Percentiles rank a stretch among this genome's conserved stretches.
phyloP scores from a whole-genome alignment of 2,888 invertebrate species.

The Cylloceria caligata region DNA sequence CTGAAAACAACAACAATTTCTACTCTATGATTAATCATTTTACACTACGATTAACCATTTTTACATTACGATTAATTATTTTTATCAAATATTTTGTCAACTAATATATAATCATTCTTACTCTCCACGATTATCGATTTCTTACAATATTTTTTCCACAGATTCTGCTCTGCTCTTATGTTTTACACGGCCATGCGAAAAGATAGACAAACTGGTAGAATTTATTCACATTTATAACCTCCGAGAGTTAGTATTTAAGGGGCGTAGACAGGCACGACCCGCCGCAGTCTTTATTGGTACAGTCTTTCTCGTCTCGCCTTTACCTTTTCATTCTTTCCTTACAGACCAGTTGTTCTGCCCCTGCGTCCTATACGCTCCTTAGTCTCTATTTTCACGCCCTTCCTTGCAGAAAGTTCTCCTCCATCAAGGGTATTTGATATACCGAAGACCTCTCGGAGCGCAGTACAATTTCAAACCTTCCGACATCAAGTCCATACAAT shows the following conservation, averaged over 20 bases:
- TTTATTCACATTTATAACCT: slow-evolving; percentile 12
- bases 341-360: slow-evolving; percentile 6
- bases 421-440: neutral
- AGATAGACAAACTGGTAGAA: neutral
- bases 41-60: too few relatives aligned
- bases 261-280: slow-evolving; percentile 20
- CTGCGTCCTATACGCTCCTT: neutral
- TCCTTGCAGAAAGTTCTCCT: slow-evolving; percentile 13
- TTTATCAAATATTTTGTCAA: neutral
- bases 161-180: neutral
- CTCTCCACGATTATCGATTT: too few relatives aligned
- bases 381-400: slow-evolving; percentile 17
- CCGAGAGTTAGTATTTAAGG: neutral
- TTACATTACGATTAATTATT: too few relatives aligned
- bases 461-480: slow-evolving; percentile 28
- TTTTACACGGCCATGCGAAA: neutral
- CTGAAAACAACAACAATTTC: too few relatives aligned
- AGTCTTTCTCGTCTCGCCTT: slow-evolving; percentile 10
- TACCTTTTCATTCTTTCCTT: slow-evolving; percentile 42
- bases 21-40: too few relatives aligned
- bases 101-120: too few relatives aligned
- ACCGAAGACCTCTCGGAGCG: neutral
- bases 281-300: neutral
- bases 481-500: neutral
- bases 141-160: neutral